Base-by-base conservation (phyloP, 2,888 invertebrate genomes). In the Lucinisca nassula region DNA sequence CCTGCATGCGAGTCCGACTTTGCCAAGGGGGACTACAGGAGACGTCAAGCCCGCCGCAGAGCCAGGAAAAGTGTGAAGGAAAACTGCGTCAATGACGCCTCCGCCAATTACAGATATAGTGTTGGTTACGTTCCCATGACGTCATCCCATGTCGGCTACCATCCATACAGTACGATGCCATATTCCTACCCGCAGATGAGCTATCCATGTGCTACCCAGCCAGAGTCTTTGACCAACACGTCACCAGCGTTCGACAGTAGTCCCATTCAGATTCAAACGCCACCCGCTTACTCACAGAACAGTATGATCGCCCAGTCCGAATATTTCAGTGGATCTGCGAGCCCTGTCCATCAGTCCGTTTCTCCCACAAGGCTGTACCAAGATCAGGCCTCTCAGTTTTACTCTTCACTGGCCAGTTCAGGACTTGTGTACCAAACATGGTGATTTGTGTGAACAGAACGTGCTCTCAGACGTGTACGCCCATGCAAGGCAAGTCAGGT, bases 1-100 rank as follows among this genome's bases (percentile, higher is more conserved):
- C 99, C 99, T 0, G 99, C 99, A 0, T 99, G 99, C 96, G 97
- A 99, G 30, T 99, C 99, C 45, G 99, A 99, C 96, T 99, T 99
- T 96, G 97, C 98, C 35, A 98, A 98, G 93, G 99, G 99, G 0
- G 99, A 99, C 95, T 99, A 99, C 95, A 97, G 99, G 27, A 97
- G 99, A 72, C 98, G 99, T 75, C 99, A 99, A 96, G 99, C 99
- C 0, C 99, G 99, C 95, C 97, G 99, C 32, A 98, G 99, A 96
- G 99, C 94, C 6, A 87, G 94, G n/a, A 94, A 93, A 40, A 85
- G 87, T 67, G 77, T 86, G 27, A 89, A 90, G 67, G 88, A 86
- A 17, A 32, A 24, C 35, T 21, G 17, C 32, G 70, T 79, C 4
- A 77, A 37, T 32, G 79, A 49, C 21, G 24, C 55, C 1, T 32